Base-by-base conservation (phyloP, 2,113 vertebrate genomes). In the Sapajus apella region DNA sequence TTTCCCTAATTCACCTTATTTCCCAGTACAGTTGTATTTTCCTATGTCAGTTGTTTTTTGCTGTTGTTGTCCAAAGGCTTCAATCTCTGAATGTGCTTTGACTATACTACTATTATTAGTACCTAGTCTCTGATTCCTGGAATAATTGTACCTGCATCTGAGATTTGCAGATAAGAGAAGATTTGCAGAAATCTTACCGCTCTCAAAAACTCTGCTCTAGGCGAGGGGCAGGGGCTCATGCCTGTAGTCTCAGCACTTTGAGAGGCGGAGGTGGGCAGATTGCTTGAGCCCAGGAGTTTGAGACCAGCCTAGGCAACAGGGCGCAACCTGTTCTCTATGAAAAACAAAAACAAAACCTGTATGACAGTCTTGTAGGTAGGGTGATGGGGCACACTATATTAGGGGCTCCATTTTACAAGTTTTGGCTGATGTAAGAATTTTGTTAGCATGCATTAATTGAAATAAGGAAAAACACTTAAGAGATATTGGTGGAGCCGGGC, bases 131-230 rank as follows among this genome's bases (percentile, higher is more conserved):
- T 85, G 77, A 58, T 9, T 87, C 23, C 43, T 88, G 25, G 35
- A 90, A 89, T 90, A 86, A 83, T 94, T 97, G 89, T 91, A 45
- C 61, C 12, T 70, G 21, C 12, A 52, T 64, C 72, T 92, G 32
- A 64, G 61, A 64, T 64, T 64, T 32, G 61, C 61, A 64, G 27
- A 32, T 64, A 64, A 64, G 61, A 64, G 61, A 13, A 64, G 84
- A 4, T 88, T 92, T 94, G 43, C 40, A 90, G 76, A 89, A 96
- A 87, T 95, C 37, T 92, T 66, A 45, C 13, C 17, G 52, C 79
- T 73, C 18, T 94, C 80, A 93, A 84, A 91, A 50, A 80, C 27
- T n/a, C 40, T 37, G 12, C 27, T 64, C 27, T 64, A 64, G 27
- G 61, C 27, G 11, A 64, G 27, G 27, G 11, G 61, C 27, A 30